phyloP scores from a whole-genome alignment of 2,888 invertebrate genomes.

The Melanostoma scalare region DNA sequence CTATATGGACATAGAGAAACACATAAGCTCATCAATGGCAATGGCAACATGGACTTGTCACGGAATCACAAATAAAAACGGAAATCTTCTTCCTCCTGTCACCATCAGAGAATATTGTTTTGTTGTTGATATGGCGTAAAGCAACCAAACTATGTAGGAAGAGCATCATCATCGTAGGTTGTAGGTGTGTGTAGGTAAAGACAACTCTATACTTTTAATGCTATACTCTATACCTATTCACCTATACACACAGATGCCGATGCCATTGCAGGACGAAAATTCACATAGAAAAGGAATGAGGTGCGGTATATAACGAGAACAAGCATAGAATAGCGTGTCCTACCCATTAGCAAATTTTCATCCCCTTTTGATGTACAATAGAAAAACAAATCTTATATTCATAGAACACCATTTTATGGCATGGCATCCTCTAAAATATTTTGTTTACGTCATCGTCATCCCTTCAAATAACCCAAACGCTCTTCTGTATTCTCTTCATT shows the following conservation, averaged over 20 bases:
- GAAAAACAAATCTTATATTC: conserved; percentile 75
- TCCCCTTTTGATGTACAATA: conserved; percentile 74
- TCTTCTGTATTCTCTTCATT: conserved; percentile 70
- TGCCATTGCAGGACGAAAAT: conserved; percentile 65
- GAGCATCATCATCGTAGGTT: conserved; percentile 18
- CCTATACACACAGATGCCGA: conserved; percentile 67
- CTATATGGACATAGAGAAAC: conserved; percentile 56
- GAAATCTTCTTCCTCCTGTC: conserved; percentile 72
- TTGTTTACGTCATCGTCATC: conserved; percentile 74
- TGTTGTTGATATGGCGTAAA: conserved; percentile 66
- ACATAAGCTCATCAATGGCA: conserved; percentile 73
- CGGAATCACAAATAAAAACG: conserved; percentile 72
- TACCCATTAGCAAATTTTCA: conserved; percentile 73
- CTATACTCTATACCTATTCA: conserved; percentile 52
- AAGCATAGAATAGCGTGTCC: conserved; percentile 60
- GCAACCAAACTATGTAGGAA: conserved; percentile 63
- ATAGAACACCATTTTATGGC: conserved; percentile 73
- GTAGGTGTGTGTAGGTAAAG: conserved; percentile 50
- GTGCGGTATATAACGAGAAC: conserved; percentile 65
- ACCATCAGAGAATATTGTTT: conserved; percentile 67
- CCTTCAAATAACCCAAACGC: conserved; percentile 70
- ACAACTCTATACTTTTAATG: conserved; percentile 27
- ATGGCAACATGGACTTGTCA: conserved; percentile 72
- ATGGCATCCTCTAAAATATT: conserved; percentile 74
- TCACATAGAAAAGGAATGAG: conserved; percentile 61